These are phyloP conservation scores for Colostygia pectinataria DNA, from an alignment of 2,888 invertebrate genomes.

Conservation along the genomic window DNA sequence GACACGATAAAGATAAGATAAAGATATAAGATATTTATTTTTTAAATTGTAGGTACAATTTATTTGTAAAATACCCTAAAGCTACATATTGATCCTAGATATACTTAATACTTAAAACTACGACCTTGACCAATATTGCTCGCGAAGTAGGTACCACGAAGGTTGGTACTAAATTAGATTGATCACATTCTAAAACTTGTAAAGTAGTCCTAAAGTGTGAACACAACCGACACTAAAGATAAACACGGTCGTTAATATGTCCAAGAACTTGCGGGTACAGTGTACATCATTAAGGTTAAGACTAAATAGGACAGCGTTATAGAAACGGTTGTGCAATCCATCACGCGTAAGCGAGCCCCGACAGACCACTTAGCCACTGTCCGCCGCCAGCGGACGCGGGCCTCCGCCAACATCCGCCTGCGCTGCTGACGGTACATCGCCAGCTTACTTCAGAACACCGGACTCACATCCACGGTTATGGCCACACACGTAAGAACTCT, in stretches of 20 bases:
- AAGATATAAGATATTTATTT: too few species aligned
- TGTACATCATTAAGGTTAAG: slow-evolving; percentile 54
- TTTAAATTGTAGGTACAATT: too few species aligned
- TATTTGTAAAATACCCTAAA: too few species aligned
- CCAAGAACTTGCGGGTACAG: slow-evolving; percentile 44
- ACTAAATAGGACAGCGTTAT: slow-evolving; percentile 55
- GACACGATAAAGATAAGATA: too few species aligned
- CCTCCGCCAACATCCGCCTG: slow-evolving; percentile 53
- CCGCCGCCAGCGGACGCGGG: slow-evolving; percentile 56
- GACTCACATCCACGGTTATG: background rate
- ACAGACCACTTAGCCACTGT: slow-evolving; percentile 74
- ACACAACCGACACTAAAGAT: slow-evolving; percentile 26
- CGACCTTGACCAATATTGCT: too few species aligned
- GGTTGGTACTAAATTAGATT: too few species aligned
- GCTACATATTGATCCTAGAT: too few species aligned
- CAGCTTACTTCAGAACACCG: slow-evolving; percentile 15
- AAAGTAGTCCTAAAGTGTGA: slow-evolving; percentile 3
- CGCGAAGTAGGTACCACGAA: too few species aligned
- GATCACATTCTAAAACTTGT: too few species aligned
- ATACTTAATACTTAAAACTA: too few species aligned
- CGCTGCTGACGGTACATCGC: slow-evolving; percentile 30
- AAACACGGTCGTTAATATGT: slow-evolving; percentile 47
- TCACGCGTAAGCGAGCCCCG: slow-evolving; percentile 67
- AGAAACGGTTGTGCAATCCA: slow-evolving; percentile 63
- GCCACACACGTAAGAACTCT: background rate